Evolutionary conservation across 2,888 invertebrate species (phyloP).

Genomic region (Paralinhomoeus sp.): DNA sequence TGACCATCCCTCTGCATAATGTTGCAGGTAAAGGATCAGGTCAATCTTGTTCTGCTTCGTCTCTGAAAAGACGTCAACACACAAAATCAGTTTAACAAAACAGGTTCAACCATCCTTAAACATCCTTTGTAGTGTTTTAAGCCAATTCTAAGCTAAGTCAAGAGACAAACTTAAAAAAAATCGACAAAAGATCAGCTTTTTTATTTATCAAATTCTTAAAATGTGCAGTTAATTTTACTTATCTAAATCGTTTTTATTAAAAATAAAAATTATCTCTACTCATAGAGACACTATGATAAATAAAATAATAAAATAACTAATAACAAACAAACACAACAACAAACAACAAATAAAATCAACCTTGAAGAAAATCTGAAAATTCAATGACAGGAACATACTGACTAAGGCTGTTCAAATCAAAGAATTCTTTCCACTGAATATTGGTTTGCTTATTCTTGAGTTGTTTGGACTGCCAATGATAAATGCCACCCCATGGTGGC

Average conservation of each 20-base stretch:
- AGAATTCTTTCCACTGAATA: constrained; percentile 59
- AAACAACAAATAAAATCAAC: constrained; percentile 25
- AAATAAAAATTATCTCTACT: not conserved
- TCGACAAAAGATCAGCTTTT: no score
- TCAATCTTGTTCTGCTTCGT: constrained; percentile 40
- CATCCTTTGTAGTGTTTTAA: no score
- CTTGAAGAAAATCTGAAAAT: constrained; percentile 50
- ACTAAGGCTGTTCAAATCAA: constrained; percentile 53
- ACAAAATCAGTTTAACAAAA: no score
- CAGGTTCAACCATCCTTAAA: no score
- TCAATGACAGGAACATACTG: constrained; percentile 63
- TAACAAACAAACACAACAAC: not conserved
- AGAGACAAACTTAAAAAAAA: no score
- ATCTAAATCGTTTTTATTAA: no score
- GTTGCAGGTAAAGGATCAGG: constrained; percentile 53
- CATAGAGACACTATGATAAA: not conserved
- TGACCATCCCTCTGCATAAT: constrained; percentile 63
- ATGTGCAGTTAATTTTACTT: no score
- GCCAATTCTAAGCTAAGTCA: no score
- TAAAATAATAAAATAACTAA: not conserved
- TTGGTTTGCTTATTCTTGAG: constrained; percentile 36
- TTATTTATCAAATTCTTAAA: no score
- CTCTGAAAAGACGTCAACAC: not conserved
- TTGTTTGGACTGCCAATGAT: constrained; percentile 56
- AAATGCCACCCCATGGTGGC: constrained; percentile 70